Evolutionary conservation across 2,888 invertebrate species (phyloP), one percentile per base, ranked within the genome.

Genomic region (Camptogramma bilineatum): DNA sequence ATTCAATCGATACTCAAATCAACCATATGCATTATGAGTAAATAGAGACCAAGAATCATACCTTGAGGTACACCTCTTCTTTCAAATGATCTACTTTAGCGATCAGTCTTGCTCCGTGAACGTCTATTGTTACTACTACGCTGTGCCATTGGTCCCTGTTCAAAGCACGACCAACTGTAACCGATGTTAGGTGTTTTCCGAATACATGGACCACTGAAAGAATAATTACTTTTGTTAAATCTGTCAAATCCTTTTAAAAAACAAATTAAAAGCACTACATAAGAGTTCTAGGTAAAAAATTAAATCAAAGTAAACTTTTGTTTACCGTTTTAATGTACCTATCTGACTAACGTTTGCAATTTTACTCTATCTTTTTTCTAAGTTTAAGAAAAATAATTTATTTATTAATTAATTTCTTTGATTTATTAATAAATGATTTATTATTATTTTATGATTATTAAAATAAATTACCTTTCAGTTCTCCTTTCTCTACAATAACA

Each of bases 81-180:
- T 96, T 96, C 67, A 95, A 93, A 72, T 96, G 96, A 83, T 98
- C 97, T n/a, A 98, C 97, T 81, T 95, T 95, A 53, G 98, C 97
- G 78, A 97, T 96, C 66, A 98, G 94, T 80, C 97, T 94, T 19
- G 97, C 97, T 24, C 96, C 96, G 76, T 97, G 97, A 1, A 98
- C 97, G 84, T 98, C 97, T 69, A 98, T 97, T 65, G 96, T 95
- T 76, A 96, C 97, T 60, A 96, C 96, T 16, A 98, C 98, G 75
- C 96, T 96, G 84, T 98, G 98, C 98, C 98, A 98, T 79, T 97
- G 95, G 81, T 98, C 97, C 74, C 97, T 95, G 86, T 98, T 98
- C 61, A 98, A 88, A 2, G 97, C 97, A 87, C 97, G 95, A 42
- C 97, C 98, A 4, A 98, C 97, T 0, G 97, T 97, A 47, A 98